These are phyloP conservation scores for Chelon auratus DNA, from an alignment of 2,797 vertebrate species.

Conservation along the genomic window DNA sequence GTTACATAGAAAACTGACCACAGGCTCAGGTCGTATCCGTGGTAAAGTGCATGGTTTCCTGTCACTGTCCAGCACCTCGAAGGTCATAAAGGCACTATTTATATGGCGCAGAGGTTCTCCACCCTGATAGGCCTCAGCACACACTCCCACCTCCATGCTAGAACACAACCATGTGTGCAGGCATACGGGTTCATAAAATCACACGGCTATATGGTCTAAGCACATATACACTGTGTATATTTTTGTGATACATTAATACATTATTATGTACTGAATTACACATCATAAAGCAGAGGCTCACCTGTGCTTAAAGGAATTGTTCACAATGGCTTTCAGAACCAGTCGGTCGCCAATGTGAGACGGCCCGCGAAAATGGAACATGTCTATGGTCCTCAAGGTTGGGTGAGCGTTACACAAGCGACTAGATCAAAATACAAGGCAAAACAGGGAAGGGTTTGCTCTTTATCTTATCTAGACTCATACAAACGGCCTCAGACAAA, in stretches of 20 bases:
- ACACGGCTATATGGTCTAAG: background rate
- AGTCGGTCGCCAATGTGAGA: constrained; percentile 95
- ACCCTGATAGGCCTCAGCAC: constrained; percentile 94
- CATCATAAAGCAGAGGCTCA: constrained; percentile 50
- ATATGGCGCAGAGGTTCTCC: constrained; percentile 89
- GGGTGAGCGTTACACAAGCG: constrained; percentile 93
- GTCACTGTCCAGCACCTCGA: constrained; percentile 89
- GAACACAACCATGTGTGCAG: constrained; percentile 17
- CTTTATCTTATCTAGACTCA: background rate
- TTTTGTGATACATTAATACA: background rate
- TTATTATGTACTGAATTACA: background rate
- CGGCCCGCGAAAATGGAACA: constrained; percentile 97
- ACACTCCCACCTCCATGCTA: constrained; percentile 98
- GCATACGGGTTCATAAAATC: constrained; percentile 7
- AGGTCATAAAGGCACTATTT: constrained; percentile 99
- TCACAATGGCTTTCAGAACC: constrained; percentile 95
- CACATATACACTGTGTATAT: background rate
- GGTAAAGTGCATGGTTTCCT: constrained; percentile 87
- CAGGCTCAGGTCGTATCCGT: constrained; percentile 89
- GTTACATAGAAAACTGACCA: constrained; percentile 83
- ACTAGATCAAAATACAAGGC: constrained; percentile 70
- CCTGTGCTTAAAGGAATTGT: constrained; percentile 96
- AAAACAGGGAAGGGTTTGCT: background rate
- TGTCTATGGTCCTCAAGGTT: constrained; percentile 92
- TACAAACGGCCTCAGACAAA: background rate